Percentiles rank a stretch among this genome's conserved stretches.
Conservation (phyloP, 2,888 invertebrate species). For the Spilosoma lubricipeda region DNA sequence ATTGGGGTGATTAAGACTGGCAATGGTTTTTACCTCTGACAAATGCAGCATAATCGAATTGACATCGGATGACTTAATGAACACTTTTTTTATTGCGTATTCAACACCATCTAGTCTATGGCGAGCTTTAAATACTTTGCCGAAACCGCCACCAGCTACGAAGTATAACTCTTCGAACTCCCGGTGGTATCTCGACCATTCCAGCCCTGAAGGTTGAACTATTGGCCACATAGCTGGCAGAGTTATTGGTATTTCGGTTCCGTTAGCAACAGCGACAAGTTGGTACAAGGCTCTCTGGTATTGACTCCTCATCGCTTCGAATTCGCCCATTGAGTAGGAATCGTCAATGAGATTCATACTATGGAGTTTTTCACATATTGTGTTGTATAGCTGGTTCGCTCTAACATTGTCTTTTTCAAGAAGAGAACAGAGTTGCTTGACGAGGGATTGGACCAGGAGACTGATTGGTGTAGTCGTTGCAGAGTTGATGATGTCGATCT, state of each 20-base stretch:
- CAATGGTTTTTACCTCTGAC: slow-evolving; percentile 92
- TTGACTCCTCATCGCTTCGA: slow-evolving; percentile 89
- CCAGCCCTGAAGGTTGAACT: slow-evolving; percentile 79
- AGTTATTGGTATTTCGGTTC: slow-evolving; percentile 81
- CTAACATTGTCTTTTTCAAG: slow-evolving; percentile 87
- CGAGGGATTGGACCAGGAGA: slow-evolving; percentile 89
- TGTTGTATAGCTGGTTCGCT: slow-evolving; percentile 88
- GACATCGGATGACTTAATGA: slow-evolving; percentile 88
- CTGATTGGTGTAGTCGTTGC: slow-evolving; percentile 87
- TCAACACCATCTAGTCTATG: slow-evolving; percentile 91
- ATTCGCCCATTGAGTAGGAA: slow-evolving; percentile 89
- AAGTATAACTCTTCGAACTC: slow-evolving; percentile 90
- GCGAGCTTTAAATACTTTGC: slow-evolving; percentile 90
- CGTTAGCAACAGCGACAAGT: slow-evolving; percentile 87
- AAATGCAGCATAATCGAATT: slow-evolving; percentile 88
- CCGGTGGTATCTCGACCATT: slow-evolving; percentile 88
- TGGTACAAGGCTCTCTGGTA: slow-evolving; percentile 89
- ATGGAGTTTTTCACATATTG: slow-evolving; percentile 89
- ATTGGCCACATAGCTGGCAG: slow-evolving; percentile 84
- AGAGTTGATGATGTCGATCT: slow-evolving; percentile 74
- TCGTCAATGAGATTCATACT: slow-evolving; percentile 90
- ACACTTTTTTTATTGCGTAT: slow-evolving; percentile 93
- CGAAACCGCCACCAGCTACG: slow-evolving; percentile 92
- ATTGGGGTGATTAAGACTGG: slow-evolving; percentile 91
- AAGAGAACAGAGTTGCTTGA: slow-evolving; percentile 89